These are phyloP conservation scores for Perdita meconis DNA, from an alignment of 2,888 invertebrate species.

Conservation along the genomic window DNA sequence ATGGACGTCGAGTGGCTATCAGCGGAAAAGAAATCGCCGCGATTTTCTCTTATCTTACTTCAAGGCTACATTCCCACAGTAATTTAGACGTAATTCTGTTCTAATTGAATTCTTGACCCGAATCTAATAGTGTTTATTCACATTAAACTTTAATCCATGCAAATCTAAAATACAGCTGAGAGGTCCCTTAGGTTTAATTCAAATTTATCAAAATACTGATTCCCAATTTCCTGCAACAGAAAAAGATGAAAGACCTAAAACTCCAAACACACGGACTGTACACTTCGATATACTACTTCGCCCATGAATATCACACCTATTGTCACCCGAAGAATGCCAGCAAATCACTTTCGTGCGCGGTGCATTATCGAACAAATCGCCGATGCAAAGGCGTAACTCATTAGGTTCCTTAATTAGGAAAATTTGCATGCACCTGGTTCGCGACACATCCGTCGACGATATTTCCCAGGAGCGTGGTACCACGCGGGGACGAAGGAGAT, in stretches of 20 bases:
- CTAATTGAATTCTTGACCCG: too few relatives aligned
- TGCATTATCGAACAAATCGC: not conserved
- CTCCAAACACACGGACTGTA: too few relatives aligned
- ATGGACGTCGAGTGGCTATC: not conserved
- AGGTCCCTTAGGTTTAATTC: too few relatives aligned
- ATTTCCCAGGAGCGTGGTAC: constrained; percentile 59
- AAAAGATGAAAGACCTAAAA: too few relatives aligned
- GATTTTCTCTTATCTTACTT: not conserved
- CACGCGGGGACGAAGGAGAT: constrained; percentile 44
- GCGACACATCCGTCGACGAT: constrained; percentile 40
- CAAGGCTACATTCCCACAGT: not conserved
- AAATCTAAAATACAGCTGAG: too few relatives aligned
- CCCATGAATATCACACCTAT: too few relatives aligned
- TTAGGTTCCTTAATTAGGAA: not conserved
- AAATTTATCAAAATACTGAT: too few relatives aligned
- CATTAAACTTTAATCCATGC: too few relatives aligned
- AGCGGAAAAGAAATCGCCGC: not conserved
- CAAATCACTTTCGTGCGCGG: not conserved
- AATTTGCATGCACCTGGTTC: constrained; percentile 5
- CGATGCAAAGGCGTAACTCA: not conserved
- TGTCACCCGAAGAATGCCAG: too few relatives aligned
- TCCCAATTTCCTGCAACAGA: too few relatives aligned
- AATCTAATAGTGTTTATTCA: too few relatives aligned
- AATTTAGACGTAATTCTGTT: not conserved
- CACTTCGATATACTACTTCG: too few relatives aligned